Conservation (phyloP, 1,140 invertebrate genomes). For the Cydia splendana region DNA sequence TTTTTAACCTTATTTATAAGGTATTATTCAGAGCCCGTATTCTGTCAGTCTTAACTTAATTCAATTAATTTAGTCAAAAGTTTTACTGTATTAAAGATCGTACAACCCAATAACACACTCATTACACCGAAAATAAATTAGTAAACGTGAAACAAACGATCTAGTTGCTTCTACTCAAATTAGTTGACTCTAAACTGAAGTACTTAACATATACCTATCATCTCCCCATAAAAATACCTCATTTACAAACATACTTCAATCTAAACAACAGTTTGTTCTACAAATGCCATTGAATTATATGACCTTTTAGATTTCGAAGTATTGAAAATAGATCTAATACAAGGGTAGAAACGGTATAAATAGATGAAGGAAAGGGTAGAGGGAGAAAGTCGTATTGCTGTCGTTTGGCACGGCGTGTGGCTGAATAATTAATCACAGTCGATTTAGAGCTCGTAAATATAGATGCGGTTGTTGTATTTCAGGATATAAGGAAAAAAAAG, state of each 20-base stretch:
- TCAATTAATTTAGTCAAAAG: too few species aligned
- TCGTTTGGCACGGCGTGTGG: neutral
- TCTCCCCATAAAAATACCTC: neutral
- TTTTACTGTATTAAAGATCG: too few species aligned
- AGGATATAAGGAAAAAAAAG: too few species aligned
- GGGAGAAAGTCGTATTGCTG: neutral
- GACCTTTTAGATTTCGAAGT: neutral
- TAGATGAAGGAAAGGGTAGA: neutral
- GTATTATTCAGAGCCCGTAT: too few species aligned
- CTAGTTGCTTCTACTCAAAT: neutral
- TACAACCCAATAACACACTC: too few species aligned
- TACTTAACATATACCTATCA: neutral
- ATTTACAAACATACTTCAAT: neutral
- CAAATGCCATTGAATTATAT: neutral
- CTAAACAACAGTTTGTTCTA: neutral
- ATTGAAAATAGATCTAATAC: neutral
- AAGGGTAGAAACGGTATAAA: neutral
- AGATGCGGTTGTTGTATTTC: neutral
- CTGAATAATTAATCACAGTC: neutral
- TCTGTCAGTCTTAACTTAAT: too few species aligned
- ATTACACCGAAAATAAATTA: too few species aligned
- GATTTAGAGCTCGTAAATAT: neutral
- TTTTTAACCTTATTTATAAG: too few species aligned
- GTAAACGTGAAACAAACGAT: too few species aligned
- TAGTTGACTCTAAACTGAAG: neutral